Base-by-base conservation (phyloP, 2,888 invertebrate species). In the Pantelozetes paolii region DNA sequence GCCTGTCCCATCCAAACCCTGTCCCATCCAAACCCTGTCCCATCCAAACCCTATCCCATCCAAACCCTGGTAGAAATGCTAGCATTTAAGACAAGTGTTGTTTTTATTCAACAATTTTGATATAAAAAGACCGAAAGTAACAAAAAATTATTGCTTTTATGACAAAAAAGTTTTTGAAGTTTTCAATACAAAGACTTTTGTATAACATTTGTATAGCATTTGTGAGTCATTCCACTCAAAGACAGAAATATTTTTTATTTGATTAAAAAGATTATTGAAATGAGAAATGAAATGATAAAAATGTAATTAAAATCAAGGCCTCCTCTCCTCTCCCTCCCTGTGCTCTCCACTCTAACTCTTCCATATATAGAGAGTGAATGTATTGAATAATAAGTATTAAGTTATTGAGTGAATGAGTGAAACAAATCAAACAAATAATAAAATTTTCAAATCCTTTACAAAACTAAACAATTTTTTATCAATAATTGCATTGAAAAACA, bases 301-400 rank as follows among this genome's bases (percentile, higher is more conserved):
- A 50, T 50, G 50, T 50, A 50, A 50, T 50, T 50, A 50, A 50
- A 50, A 50, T 50, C 50, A 50, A 50, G 50, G 50, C 6, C 50
- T 50, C 6, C 20, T n/a, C 13, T 45, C 45, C n/a, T n/a, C 13
- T n/a, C 45, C n/a, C 45, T 45, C 15, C 8, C n/a, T 45, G 13
- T 13, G n/a, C n/a, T 50, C 50, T 3, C 15, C n/a, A n/a, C 50
- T 15, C 3, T 3, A 50, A 50, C 50, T n/a, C 50, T 50, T 50
- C 50, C 50, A 50, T n/a, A 50, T 50, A 50, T 50, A 50, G 50
- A n/a, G n/a, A n/a, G n/a, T n/a, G n/a, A n/a, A n/a, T n/a, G n/a
- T n/a, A n/a, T n/a, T n/a, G n/a, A n/a, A n/a, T n/a, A n/a, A n/a
- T n/a, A n/a, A n/a, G n/a, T n/a, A n/a, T n/a, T n/a, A n/a, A n/a